Base-by-base conservation (phyloP, 2,797 vertebrate species). In the Gymnoscopelus microlampas region DNA sequence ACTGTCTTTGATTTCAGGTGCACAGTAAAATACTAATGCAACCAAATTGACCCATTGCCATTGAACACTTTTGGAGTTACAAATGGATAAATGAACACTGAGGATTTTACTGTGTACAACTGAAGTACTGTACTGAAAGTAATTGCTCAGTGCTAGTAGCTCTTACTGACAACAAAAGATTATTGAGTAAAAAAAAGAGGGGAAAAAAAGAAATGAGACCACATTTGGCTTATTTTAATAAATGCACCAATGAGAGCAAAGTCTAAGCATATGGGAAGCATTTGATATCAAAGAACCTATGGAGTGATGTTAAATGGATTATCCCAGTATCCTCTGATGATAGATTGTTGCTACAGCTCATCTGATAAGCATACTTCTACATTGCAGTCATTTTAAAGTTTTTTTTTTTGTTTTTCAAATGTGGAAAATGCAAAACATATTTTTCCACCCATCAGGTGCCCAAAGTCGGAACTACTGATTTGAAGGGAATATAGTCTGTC, bases 391-490 rank as follows among this genome's bases (percentile, higher is more conserved):
- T 78, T 88, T 79, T 53, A 77, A 75, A 67, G 11, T 1, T 48
- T 39, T 53, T 8, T 74, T 5, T 51, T 51, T 51, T 51, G 65
- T 86, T 88, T 86, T 86, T 85, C 68, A 81, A 87, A 92, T 81
- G 79, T 78, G 83, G 86, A 89, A 92, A 93, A 93, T 91, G 66
- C 77, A 83, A 94, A 88, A 89, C 90, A 93, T 83, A 91, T 93
- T 93, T 91, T 87, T 87, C 66, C 83, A 74, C 73, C 86, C 79
- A 88, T 63, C 65, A 67, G 73, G 73, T 81, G 84, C 88, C 85
- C 76, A 66, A 79, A 71, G 77, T 73, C 69, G 57, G 70, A 91
- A 78, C 64, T 89, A 49, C 66, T 86, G 84, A 88, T 90, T 90
- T 90, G 85, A 93, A 83, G 84, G 73, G 77, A 90, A 92, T 85